Percentiles rank a stretch among this genome's conserved stretches.
phyloP scores from a whole-genome alignment of 2,797 vertebrate genomes.

The Sebastes diploproa region DNA sequence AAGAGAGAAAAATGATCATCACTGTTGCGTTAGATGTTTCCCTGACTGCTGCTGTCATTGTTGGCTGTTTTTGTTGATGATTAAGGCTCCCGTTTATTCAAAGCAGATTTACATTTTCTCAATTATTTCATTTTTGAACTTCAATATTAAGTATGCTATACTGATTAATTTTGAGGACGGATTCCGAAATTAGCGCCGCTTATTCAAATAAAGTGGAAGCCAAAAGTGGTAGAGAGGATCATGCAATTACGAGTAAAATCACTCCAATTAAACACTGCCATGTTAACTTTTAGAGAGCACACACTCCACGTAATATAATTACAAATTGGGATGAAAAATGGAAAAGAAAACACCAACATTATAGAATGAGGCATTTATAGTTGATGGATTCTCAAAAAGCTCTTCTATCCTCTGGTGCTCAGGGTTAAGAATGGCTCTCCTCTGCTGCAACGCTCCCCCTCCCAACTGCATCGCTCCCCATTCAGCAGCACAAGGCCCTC shows the following conservation, averaged over 20 bases:
- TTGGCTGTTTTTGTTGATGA: constrained; percentile 49
- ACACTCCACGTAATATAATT: constrained; percentile 84
- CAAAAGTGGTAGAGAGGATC: constrained; percentile 86
- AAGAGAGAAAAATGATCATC: constrained; percentile 61
- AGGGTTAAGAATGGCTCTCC: constrained; percentile 84
- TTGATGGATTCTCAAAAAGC: constrained; percentile 80
- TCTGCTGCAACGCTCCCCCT: constrained; percentile 64
- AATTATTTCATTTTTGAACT: constrained; percentile 72
- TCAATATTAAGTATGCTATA: constrained; percentile 68
- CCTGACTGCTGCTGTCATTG: constrained; percentile 28
- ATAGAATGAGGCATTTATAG: constrained; percentile 75
- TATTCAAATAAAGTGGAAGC: constrained; percentile 86
- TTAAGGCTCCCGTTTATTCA: constrained; percentile 45
- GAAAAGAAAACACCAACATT: constrained; percentile 79
- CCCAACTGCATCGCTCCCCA: constrained; percentile 58
- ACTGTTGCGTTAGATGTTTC: constrained; percentile 49
- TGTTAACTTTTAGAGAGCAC: constrained; percentile 86
- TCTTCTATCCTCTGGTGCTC: constrained; percentile 75
- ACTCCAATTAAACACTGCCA: constrained; percentile 85
- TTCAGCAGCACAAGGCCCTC: constrained; percentile 78
- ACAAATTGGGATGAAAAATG: constrained; percentile 74
- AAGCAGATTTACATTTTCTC: constrained; percentile 64
- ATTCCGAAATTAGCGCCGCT: constrained; percentile 80
- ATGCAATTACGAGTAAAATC: constrained; percentile 86
- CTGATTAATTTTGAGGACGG: constrained; percentile 79